Base-by-base conservation (phyloP, 2,113 vertebrate genomes). In the Caranx ignobilis region DNA sequence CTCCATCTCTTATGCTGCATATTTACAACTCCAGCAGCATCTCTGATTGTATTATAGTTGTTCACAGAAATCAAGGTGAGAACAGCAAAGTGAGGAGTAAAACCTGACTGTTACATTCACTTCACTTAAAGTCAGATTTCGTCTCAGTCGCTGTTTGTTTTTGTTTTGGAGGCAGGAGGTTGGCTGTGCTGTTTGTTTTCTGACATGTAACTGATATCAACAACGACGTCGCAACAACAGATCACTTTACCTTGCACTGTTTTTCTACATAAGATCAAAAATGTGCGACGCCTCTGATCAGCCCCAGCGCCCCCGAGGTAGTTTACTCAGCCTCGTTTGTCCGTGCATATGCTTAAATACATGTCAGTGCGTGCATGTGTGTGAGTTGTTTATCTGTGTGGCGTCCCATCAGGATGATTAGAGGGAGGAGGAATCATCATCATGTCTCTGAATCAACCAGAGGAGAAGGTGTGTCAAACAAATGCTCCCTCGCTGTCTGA, bases 181-280 rank as follows among this genome's bases (percentile, higher is more conserved):
- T 4, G 43, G 6, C 18, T 10, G 12, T 41, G n/a, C 59, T 77
- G 32, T n/a, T 37, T 26, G 50, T 66, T 69, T 57, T 31, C 6
- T 37, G 52, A 70, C 67, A 60, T 68, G 85, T 92, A 85, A 90
- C 62, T 16, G 86, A 89, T 87, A 87, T 79, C 86, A 83, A 85
- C 89, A 85, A 2, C 32, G 52, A 75, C 26, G 55, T 41, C 64
- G 48, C 74, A 12, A 67, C 18, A 74, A 68, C 43, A 78, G 80
- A 80, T 91, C 50, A 4, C 43, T 78, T 86, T 77, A 79, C 85
- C 37, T 68, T 15, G 6, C 19, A n/a, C 47, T 41, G 61, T 39
- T 71, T 79, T 62, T 32, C 19, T 66, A 10, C 52, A 70, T 63
- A 37, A 77, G 18, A 45, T 71, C 9, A 32, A n/a, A 12, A 68